phyloP scores from a whole-genome alignment of 2,113 vertebrate genomes.

The Caloenas nicobarica region DNA sequence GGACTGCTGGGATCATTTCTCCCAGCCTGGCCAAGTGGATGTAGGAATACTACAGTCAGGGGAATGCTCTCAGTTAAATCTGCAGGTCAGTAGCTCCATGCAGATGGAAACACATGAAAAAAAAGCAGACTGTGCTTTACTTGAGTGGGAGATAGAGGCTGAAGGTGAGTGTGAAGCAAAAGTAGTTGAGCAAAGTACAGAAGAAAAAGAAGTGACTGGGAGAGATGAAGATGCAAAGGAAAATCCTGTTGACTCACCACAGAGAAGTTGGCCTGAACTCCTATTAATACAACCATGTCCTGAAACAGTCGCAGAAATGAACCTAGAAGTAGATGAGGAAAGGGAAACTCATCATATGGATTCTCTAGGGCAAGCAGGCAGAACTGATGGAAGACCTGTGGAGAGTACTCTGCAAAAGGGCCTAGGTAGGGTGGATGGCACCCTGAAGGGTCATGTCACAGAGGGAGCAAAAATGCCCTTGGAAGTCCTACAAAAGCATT shows the following conservation, averaged over 20 bases:
- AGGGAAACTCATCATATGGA: neutral
- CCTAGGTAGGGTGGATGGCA: neutral
- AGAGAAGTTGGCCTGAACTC: neutral
- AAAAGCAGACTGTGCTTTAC: neutral
- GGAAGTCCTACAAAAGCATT: neutral
- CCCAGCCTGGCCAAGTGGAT: neutral
- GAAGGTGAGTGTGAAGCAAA: neutral
- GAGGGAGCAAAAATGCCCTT: neutral
- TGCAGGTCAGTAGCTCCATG: neutral
- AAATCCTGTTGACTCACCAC: neutral
- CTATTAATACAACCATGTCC: neutral
- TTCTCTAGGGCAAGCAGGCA: neutral
- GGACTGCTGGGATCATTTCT: neutral
- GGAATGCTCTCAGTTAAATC: neutral
- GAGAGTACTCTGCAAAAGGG: neutral
- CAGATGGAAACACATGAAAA: neutral
- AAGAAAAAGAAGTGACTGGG: neutral
- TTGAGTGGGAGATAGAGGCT: neutral
- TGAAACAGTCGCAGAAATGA: neutral
- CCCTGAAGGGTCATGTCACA: neutral
- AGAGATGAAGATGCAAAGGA: neutral
- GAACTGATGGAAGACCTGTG: neutral
- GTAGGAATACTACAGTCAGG: neutral
- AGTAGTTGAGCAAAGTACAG: neutral
- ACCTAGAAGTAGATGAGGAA: neutral